Evolutionary conservation across 1,140 invertebrate genomes (phyloP).

Genomic region (Neuroterus valhalla): DNA sequence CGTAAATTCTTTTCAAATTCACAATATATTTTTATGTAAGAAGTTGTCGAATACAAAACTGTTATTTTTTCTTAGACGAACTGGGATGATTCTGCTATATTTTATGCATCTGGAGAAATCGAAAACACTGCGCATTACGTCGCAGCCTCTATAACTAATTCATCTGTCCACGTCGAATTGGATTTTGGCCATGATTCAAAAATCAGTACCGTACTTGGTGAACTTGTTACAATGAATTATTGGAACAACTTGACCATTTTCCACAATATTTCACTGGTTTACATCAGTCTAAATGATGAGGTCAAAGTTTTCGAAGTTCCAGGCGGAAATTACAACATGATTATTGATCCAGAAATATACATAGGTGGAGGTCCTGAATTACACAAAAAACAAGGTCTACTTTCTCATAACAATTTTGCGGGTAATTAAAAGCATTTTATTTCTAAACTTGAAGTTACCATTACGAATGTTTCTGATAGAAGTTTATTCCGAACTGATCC

Average conservation of each 20-base stretch:
- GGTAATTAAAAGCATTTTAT: conserved; percentile 46
- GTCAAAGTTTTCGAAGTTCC: conserved; percentile 82
- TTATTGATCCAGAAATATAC: conserved; percentile 95
- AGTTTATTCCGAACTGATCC: too few relatives aligned
- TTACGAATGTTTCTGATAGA: too few relatives aligned
- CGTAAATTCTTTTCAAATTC: conserved; percentile 9
- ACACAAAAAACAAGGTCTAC: conserved; percentile 84
- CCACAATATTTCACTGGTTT: conserved; percentile 83
- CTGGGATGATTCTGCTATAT: conserved; percentile 90
- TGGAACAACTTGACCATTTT: conserved; percentile 94
- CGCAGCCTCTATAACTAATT: conserved; percentile 86
- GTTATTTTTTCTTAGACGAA: conserved; percentile 77
- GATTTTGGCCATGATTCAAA: conserved; percentile 87
- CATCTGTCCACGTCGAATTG: conserved; percentile 86
- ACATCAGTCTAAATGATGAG: conserved; percentile 84
- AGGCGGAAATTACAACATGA: conserved; percentile 84
- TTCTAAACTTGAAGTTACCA: too few relatives aligned
- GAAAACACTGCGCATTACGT: conserved; percentile 87
- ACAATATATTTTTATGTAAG: background rate
- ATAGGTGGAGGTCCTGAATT: conserved; percentile 90
- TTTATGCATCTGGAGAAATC: conserved; percentile 91
- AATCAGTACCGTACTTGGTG: conserved; percentile 81
- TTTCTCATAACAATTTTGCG: conserved; percentile 84
- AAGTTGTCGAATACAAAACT: background rate
- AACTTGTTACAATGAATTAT: conserved; percentile 82